Evolutionary conservation across 2,888 invertebrate species (phyloP).

Genomic region (Petrolisthes cinctipes): DNA sequence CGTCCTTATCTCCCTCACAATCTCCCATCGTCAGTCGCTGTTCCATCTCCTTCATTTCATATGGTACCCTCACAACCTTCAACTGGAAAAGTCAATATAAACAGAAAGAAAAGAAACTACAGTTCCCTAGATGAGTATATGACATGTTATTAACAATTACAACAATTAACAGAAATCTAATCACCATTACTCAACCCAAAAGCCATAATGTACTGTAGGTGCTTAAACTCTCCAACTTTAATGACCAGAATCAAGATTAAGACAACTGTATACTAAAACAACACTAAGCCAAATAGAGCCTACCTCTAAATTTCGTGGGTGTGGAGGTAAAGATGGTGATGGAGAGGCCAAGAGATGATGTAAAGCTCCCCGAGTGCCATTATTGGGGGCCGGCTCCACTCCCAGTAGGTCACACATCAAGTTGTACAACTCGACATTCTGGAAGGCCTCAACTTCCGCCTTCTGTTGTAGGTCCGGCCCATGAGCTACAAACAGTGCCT

Average conservation of each 20-base stretch:
- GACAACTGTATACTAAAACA: no score
- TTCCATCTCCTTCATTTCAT: background rate
- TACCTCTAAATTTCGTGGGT: background rate
- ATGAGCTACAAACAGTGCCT: constrained; percentile 9
- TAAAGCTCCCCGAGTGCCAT: constrained; percentile 6
- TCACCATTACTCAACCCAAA: no score
- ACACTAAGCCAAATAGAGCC: no score
- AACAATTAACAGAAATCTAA: no score
- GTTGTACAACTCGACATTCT: background rate
- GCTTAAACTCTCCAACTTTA: no score
- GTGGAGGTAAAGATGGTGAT: background rate
- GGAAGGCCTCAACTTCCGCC: constrained; percentile 2
- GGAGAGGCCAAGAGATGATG: background rate
- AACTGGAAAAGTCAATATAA: no score
- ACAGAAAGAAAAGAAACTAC: no score
- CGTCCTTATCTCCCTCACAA: background rate
- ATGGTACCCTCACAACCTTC: background rate
- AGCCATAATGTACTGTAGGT: no score
- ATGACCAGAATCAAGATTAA: no score
- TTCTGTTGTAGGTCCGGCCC: no score
- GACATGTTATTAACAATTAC: no score
- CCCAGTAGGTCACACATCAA: background rate
- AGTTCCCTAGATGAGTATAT: no score
- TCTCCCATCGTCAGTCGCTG: background rate
- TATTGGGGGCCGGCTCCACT: background rate